These are phyloP conservation scores for Phengaris alcon DNA, from an alignment of 2,888 invertebrate species.

Conservation along the genomic window DNA sequence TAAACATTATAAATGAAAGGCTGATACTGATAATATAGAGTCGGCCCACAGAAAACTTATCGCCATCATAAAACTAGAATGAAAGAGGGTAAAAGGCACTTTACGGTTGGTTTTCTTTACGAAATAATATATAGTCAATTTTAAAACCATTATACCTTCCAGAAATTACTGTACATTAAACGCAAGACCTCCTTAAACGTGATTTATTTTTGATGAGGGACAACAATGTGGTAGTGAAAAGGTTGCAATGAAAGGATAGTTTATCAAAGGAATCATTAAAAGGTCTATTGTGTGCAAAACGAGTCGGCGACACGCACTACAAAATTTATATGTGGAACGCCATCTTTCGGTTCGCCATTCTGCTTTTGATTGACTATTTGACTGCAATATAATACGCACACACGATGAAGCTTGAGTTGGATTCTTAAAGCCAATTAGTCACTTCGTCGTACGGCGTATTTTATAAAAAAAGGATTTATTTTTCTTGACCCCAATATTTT, in stretches of 20 bases:
- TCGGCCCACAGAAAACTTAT: conserved; percentile 8
- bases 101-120: conserved; percentile 10
- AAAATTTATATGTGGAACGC: background rate
- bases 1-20: conserved; percentile 10
- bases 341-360: background rate
- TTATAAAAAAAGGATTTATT: background rate
- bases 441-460: background rate
- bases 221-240: conserved; percentile 41
- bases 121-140: conserved; percentile 13
- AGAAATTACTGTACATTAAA: conserved; percentile 30
- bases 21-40: background rate
- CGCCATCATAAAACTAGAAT: conserved; percentile 16
- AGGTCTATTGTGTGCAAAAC: conserved; percentile 27
- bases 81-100: conserved; percentile 9
- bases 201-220: conserved; percentile 41
- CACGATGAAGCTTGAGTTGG: too few relatives aligned
- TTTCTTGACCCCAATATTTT: background rate
- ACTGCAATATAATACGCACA: background rate
- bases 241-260: conserved; percentile 42
- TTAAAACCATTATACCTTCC: conserved; percentile 21
- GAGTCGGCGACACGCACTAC: conserved; percentile 28
- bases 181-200: conserved; percentile 31
- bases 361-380: background rate
- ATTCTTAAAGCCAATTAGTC: too few relatives aligned
- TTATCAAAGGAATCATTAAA: conserved; percentile 43